phyloP scores from a whole-genome alignment of 2,113 vertebrate genomes.

The Zootoca vivipara region DNA sequence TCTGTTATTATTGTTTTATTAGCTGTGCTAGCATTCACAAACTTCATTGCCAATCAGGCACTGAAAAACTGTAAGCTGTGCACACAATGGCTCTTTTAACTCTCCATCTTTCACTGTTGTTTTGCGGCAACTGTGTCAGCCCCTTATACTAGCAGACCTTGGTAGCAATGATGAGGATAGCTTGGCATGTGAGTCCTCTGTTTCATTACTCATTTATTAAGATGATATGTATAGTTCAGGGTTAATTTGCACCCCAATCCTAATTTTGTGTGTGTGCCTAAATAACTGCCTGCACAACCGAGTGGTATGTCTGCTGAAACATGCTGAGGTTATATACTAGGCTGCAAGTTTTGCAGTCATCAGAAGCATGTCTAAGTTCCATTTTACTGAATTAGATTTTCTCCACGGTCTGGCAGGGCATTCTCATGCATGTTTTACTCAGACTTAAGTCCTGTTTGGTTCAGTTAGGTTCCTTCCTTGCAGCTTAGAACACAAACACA shows the following conservation, averaged over 20 bases:
- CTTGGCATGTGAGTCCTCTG: neutral
- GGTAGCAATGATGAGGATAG: conserved; percentile 1
- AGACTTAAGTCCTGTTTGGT: neutral
- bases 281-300: neutral
- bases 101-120: conserved; percentile 12
- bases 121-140: neutral
- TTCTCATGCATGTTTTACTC: neutral
- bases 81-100: conserved; percentile 6
- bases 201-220: conserved; percentile 30
- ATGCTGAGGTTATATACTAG: neutral
- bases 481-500: neutral
- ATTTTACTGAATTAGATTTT: too few relatives aligned
- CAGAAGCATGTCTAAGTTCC: too few relatives aligned
- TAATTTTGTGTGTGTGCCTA: neutral
- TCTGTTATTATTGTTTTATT: neutral
- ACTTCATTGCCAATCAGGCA: neutral
- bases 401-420: neutral
- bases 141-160: neutral
- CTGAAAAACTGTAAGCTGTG: neutral
- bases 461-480: neutral
- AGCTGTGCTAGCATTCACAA: neutral
- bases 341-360: neutral
- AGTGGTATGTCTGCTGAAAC: neutral
- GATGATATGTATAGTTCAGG: neutral
- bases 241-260: neutral